Conservation (phyloP, 2,888 invertebrate species). For the Drosophila neotestacea region DNA sequence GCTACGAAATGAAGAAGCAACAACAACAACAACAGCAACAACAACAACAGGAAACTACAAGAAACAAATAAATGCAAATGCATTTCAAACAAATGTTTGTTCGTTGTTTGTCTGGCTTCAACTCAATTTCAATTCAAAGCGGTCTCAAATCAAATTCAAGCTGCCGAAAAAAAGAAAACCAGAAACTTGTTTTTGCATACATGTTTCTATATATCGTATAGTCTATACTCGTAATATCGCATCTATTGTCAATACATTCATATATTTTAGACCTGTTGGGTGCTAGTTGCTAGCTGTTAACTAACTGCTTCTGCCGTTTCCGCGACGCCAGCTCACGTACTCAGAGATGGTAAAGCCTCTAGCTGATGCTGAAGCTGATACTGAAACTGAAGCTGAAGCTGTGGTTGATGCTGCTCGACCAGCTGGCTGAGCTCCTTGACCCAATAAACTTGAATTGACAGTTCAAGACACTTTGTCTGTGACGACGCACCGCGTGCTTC, state of each 20-base stretch:
- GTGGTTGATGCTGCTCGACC: slow-evolving; percentile 53
- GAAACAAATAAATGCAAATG: slow-evolving; percentile 54
- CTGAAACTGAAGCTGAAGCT: slow-evolving; percentile 4
- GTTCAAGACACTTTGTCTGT: slow-evolving; percentile 73
- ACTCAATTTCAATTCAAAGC: slow-evolving; percentile 33
- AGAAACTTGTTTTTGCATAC: slow-evolving; percentile 65
- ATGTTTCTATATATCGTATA: slow-evolving; percentile 18
- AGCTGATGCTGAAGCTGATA: slow-evolving; percentile 15
- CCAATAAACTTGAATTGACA: slow-evolving; percentile 83
- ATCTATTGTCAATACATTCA: slow-evolving; percentile 33
- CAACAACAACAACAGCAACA: slow-evolving; percentile 21
- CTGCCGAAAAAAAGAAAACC: slow-evolving; percentile 32
- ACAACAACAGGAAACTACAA: slow-evolving; percentile 14
- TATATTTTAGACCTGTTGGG: slow-evolving; percentile 41
- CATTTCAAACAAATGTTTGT: slow-evolving; percentile 81
- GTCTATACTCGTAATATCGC: neutral
- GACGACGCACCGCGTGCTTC: slow-evolving; percentile 65
- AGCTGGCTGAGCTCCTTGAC: slow-evolving; percentile 82
- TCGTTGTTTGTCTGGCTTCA: slow-evolving; percentile 1
- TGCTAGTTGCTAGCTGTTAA: slow-evolving; percentile 36
- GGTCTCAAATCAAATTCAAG: slow-evolving; percentile 16
- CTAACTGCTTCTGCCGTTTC: slow-evolving; percentile 43
- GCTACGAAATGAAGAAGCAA: slow-evolving; percentile 10
- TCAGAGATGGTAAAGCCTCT: slow-evolving; percentile 22
- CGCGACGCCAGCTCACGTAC: slow-evolving; percentile 49